Percentiles rank a stretch among this genome's conserved stretches.
These are phyloP conservation scores for Heliconius eleuchia DNA, from an alignment of 1,140 invertebrate species.

Conservation along the genomic window DNA sequence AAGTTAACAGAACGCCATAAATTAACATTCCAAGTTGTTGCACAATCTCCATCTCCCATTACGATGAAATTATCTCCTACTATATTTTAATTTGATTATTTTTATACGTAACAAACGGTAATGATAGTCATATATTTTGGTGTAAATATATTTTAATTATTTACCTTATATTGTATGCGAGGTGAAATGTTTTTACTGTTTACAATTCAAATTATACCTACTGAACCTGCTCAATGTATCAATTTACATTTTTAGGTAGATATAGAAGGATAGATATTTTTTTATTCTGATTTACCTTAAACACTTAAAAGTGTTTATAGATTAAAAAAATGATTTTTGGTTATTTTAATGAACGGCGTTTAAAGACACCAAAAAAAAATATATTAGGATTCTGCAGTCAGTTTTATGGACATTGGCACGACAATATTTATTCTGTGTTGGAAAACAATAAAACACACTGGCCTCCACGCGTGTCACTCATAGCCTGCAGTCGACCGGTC, in stretches of 20 bases:
- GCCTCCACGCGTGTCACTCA: constrained; percentile 53
- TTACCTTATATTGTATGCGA: neutral
- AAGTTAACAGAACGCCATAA: constrained; percentile 69
- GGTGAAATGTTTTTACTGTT: too few species aligned
- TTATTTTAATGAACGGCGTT: too few species aligned
- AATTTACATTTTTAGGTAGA: too few species aligned
- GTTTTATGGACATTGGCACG: neutral
- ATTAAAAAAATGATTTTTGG: too few species aligned
- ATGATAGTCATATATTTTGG: constrained; percentile 20
- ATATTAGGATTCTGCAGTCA: neutral
- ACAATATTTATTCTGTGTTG: neutral
- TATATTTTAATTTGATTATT: constrained; percentile 40
- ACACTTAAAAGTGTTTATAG: too few species aligned
- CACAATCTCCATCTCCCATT: constrained; percentile 52
- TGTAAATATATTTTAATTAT: neutral
- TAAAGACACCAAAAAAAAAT: neutral
- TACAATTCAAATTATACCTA: too few species aligned
- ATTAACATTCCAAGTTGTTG: constrained; percentile 68
- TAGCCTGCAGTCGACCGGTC: constrained; percentile 57
- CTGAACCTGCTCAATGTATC: too few species aligned
- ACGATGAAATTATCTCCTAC: constrained; percentile 50
- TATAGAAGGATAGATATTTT: too few species aligned
- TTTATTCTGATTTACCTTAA: too few species aligned
- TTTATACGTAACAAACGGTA: constrained; percentile 20
- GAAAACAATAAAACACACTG: constrained; percentile 37